Evolutionary conservation across 2,888 invertebrate genomes (phyloP), one percentile per base, ranked within the genome.

Genomic region (Drosophila prolongata): DNA sequence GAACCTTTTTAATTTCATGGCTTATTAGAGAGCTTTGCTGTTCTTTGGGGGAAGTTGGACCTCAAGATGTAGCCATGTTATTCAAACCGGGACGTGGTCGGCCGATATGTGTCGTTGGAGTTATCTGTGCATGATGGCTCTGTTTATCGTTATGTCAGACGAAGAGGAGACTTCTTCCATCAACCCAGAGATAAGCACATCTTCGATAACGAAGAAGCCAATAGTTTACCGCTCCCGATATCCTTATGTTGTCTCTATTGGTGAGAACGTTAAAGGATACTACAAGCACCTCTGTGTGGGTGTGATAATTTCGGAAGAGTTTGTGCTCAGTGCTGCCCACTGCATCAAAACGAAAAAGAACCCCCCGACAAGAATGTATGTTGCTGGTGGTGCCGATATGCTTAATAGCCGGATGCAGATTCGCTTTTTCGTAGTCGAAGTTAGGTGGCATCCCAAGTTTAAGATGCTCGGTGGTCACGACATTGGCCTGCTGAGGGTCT

Each of bases 311-410:
- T 64, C 75, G 16, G 76, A 80, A n/a, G 65, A 84, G 9, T 77
- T 90, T 42, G 85, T 92, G 1, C 37, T 92, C n/a, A 90, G 90
- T 1, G 89, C 92, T 0, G 92, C 92, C 0, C 92, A 92, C 70
- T 92, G 92, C 67, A 76, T 84, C 3, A 74, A 71, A 13, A 16
- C 0, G 0, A 13, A 30, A 1, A 65, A 68, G 1, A 37, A 16
- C 0, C 65, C 78, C 9, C 58, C 59, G 0, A 19, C 42, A 10
- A 16, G 67, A 13, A 60, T 90, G 3, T 77, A 69, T 3, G 72
- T 90, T 2, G 40, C 66, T 0, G 91, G 69, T 10, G 90, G 90
- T 1, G 76, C 83, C 1, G 70, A 65, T 16, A 40, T 10, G 6
- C 24, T 89, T 1, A 65, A 59, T 27, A 65, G 67, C 6, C 64